Conservation (phyloP, 1,140 invertebrate genomes). For the Tetranychus urticae region DNA sequence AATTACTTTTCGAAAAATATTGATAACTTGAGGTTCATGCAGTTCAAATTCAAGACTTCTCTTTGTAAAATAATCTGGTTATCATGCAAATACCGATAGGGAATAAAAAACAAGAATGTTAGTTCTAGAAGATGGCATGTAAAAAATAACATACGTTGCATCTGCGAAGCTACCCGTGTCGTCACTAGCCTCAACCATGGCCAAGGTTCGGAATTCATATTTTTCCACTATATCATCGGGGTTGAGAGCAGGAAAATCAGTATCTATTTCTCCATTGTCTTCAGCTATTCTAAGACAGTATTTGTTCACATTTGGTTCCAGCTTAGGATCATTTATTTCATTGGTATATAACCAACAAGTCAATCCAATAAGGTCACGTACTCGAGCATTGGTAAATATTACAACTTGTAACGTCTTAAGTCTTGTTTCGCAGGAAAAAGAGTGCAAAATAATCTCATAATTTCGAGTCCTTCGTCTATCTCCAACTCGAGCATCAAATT, state of each 20-base stretch:
- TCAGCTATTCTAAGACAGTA: constrained; percentile 79
- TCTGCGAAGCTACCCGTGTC: not conserved
- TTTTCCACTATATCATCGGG: constrained; percentile 61
- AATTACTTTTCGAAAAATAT: no score
- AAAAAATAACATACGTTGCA: not conserved
- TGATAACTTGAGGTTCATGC: no score
- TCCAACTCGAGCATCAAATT: constrained; percentile 48
- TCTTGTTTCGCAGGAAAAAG: constrained; percentile 48
- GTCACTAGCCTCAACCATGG: constrained; percentile 40
- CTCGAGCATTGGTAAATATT: constrained; percentile 55
- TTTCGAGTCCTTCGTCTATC: not conserved
- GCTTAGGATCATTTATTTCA: not conserved
- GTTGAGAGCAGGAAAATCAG: constrained; percentile 74
- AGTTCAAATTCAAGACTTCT: no score
- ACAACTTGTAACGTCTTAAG: constrained; percentile 58
- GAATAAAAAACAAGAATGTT: no score
- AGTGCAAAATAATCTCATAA: constrained; percentile 18
- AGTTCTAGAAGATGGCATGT: not conserved
- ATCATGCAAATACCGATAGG: no score
- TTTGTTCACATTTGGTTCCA: constrained; percentile 16
- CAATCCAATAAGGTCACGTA: constrained; percentile 74
- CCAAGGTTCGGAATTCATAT: constrained; percentile 69
- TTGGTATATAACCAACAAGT: constrained; percentile 43
- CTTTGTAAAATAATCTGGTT: no score
- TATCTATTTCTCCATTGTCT: constrained; percentile 87